phyloP scores from a whole-genome alignment of 2,113 vertebrate species.

The Oxyura jamaicensis region DNA sequence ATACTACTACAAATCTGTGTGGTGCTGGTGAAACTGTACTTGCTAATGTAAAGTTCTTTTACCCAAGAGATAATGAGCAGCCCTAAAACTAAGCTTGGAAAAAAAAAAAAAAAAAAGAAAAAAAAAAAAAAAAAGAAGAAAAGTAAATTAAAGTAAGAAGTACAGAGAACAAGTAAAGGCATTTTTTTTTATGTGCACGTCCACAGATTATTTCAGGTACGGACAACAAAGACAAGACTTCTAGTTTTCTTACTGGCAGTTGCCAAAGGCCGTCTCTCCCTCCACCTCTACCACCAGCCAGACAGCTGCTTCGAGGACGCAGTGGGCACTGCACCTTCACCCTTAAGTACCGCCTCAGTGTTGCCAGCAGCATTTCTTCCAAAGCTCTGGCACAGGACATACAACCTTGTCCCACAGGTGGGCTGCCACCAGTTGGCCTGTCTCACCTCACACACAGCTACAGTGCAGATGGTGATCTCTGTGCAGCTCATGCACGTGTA shows the following conservation, averaged over 20 bases:
- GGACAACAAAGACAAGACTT: neutral
- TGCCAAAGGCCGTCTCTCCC: neutral
- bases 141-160: neutral
- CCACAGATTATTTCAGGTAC: neutral
- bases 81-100: neutral
- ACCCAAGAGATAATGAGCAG: neutral
- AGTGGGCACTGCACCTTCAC: neutral
- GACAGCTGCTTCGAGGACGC: neutral
- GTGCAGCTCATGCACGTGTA: neutral
- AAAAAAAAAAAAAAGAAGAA: neutral
- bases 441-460: neutral
- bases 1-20: neutral
- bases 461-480: neutral
- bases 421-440: neutral
- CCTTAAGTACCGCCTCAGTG: neutral
- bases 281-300: neutral
- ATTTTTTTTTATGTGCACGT: neutral
- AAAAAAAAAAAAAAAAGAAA: neutral
- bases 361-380: neutral
- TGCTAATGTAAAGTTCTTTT: neutral
- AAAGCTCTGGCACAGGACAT: neutral
- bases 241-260: neutral
- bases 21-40: neutral
- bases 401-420: neutral
- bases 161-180: neutral